Base-by-base conservation (phyloP, 2,113 vertebrate species). In the Empidonax alnorum region DNA sequence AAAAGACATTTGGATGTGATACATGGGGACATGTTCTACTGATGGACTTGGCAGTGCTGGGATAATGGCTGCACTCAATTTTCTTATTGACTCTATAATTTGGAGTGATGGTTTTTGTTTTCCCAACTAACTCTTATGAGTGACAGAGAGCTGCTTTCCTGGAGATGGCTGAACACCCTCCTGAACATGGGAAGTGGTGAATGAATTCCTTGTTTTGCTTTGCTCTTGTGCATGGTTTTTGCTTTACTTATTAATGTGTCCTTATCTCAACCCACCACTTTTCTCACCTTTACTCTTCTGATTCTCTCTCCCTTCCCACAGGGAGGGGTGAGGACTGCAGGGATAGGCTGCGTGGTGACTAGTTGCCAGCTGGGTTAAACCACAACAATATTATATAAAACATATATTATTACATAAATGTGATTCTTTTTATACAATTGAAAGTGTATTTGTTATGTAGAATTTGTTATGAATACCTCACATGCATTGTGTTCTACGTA, bases 191-290 rank as follows among this genome's bases (percentile, higher is more conserved):
- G 49, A 55, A 69, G 25, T 28, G 31, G 49, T 76, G 72, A 90
- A 56, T 77, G 35, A 84, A 77, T 77, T 77, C 42, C 49, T 77
- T 77, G 35, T 44, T 84, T 44, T 84, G 41, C 49, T 71, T 20
- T 84, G 31, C 56, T 69, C 71, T 14, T 63, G 35, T 56, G 35
- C 25, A 27, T 37, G 63, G 49, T 49, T 84, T 49, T 71, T 71
- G 12, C 72, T 84, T 90, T 71, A 77, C 72, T 90, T 90, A 84
- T 84, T 90, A 71, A 84, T 77, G 56, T 84, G 88, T 84, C 80
- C 88, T 90, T 23, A 84, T 63, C 49, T 77, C 72, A 84, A 84
- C 88, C 49, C 35, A 68, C 24, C 8, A 42, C 56, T 90, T 90
- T 77, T 90, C 88, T 77, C 72, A 77, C 88, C 77, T 83, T 41